These are phyloP conservation scores for Glaucopsyche alexis DNA, from an alignment of 2,888 invertebrate species.

Conservation along the genomic window DNA sequence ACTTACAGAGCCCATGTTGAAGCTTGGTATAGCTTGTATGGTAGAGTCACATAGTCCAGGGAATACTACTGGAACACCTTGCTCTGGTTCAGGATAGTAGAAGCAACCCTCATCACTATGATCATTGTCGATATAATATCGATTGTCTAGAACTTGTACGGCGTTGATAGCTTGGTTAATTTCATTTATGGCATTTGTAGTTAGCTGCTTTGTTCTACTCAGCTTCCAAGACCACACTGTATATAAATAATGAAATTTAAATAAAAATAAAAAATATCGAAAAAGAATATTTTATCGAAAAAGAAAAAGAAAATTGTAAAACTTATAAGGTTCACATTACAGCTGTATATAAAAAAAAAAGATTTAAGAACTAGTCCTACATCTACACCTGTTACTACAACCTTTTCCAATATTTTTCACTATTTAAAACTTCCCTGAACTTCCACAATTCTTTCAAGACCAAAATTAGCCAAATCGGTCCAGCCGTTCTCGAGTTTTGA, in stretches of 20 bases:
- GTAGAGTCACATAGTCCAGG: constrained; percentile 58
- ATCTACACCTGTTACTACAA: too few relatives aligned
- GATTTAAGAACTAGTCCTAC: too few relatives aligned
- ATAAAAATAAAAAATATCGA: too few relatives aligned
- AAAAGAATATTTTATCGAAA: too few relatives aligned
- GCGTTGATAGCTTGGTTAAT: constrained; percentile 41
- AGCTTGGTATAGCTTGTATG: constrained; percentile 50
- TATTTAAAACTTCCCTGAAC: too few relatives aligned
- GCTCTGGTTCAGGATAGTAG: constrained; percentile 55
- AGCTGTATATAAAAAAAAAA: too few relatives aligned
- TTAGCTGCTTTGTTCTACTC: constrained; percentile 51
- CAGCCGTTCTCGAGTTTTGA: too few relatives aligned
- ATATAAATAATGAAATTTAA: constrained; percentile 32
- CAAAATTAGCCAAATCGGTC: too few relatives aligned
- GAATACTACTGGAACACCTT: constrained; percentile 53
- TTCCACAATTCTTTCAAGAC: too few relatives aligned
- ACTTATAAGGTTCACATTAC: too few relatives aligned
- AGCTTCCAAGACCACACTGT: constrained; percentile 64
- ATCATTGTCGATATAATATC: constrained; percentile 49
- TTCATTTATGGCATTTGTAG: constrained; percentile 31
- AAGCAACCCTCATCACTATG: constrained; percentile 58
- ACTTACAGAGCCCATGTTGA: constrained; percentile 49
- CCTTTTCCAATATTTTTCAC: too few relatives aligned
- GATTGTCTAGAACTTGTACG: constrained; percentile 50
- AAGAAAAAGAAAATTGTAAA: too few relatives aligned